phyloP scores from a whole-genome alignment of 2,797 vertebrate genomes.

The Gymnocypris eckloni region DNA sequence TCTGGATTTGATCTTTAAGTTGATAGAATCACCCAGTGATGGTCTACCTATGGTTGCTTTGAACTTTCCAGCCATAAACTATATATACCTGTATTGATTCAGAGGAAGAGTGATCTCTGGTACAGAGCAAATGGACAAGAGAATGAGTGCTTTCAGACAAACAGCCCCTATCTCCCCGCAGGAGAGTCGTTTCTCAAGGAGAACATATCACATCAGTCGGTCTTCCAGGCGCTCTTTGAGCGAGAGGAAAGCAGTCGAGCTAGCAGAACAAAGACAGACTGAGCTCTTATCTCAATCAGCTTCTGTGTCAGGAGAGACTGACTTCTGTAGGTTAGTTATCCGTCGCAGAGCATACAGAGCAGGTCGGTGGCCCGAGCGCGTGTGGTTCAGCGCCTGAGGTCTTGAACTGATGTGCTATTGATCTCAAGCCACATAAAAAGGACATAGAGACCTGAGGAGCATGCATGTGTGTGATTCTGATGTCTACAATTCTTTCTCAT shows the following conservation, averaged over 20 bases:
- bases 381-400: conserved; percentile 14
- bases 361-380: neutral
- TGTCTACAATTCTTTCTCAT: neutral
- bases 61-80: conserved; percentile 57
- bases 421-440: conserved; percentile 10
- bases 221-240: conserved; percentile 33
- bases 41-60: conserved; percentile 45
- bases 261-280: conserved; percentile 48
- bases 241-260: conserved; percentile 28
- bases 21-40: conserved; percentile 43
- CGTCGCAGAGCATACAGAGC: conserved; percentile 14
- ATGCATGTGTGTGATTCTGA: conserved; percentile 8
- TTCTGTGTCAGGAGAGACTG: conserved; percentile 38
- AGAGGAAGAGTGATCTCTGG: conserved; percentile 5
- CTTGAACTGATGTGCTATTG: conserved; percentile 39
- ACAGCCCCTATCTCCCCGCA: conserved; percentile 38
- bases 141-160: conserved; percentile 26
- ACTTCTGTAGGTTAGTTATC: conserved; percentile 24
- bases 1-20: conserved; percentile 37
- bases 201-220: conserved; percentile 31
- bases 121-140: conserved; percentile 15
- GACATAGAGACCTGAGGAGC: neutral
- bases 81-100: conserved; percentile 51
- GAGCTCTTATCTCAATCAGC: conserved; percentile 51
- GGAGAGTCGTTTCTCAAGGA: conserved; percentile 30